Evolutionary conservation across 1,140 invertebrate genomes (phyloP), one percentile per base, ranked within the genome.

Genomic region (Penaeus chinensis): DNA sequence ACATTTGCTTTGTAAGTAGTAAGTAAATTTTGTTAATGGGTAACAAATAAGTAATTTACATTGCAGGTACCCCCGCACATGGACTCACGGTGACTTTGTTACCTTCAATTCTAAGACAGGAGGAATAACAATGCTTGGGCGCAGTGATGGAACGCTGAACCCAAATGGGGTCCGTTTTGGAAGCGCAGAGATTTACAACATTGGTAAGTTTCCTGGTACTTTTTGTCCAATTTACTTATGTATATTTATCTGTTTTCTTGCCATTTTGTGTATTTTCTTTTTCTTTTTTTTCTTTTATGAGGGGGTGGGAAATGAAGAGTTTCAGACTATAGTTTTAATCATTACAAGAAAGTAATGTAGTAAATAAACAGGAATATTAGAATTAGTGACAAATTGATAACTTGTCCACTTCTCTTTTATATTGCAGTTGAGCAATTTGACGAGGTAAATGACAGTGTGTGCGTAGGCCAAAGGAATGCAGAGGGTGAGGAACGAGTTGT

Each of bases 161-260:
- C 94, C 94, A 37, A 94, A 93, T 92, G 94, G 94, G 62, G 94
- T 95, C 8, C 91, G 94, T 47, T 95, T 95, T 92, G 94, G 94
- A 37, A 94, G 93, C 91, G 93, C 94, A 24, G 94, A 95, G 92
- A 94, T 95, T 84, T 95, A 95, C 90, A 92, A 93, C 91, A 92
- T 94, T 87, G 93, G 94, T 93, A 90, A 90, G 90, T 77, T 7
- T 65, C 37, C 65, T 27, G 3, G 37, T 18, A 3, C 20, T 24
- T 60, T 27, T 89, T n/a, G 84, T 89, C 8, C 18, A 10, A n/a
- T 16, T 7, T 24, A 37, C 88, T 16, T 37, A 88, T 65, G 10
- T n/a, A 22, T 61, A 54, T 42, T 18, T 65, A 18, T 22, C n/a
- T 88, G 66, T 27, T n/a, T 47, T 19, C 7, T 32, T 32, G 32